Conservation (phyloP, 2,888 invertebrate genomes). For the Ophion obscuratus region DNA sequence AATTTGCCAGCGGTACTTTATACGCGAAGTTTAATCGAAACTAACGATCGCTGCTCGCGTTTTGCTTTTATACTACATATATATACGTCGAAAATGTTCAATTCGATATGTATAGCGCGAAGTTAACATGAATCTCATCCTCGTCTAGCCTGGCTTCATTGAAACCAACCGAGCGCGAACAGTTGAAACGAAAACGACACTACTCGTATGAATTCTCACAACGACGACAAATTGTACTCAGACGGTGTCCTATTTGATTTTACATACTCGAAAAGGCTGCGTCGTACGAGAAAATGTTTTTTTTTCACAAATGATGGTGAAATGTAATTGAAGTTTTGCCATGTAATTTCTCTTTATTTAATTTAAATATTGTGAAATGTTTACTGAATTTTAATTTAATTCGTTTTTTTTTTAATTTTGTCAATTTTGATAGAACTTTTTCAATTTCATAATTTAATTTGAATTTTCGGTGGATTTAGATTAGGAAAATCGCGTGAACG, state of each 20-base stretch:
- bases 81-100: not conserved
- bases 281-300: too few species aligned
- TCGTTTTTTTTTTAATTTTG: too few species aligned
- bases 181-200: slow-evolving; percentile 15
- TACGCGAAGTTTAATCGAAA: slow-evolving; percentile 20
- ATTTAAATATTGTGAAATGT: too few species aligned
- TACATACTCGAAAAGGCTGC: not conserved
- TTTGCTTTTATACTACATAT: not conserved
- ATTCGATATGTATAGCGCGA: not conserved
- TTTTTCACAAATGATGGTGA: too few species aligned
- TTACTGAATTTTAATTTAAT: too few species aligned
- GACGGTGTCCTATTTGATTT: not conserved
- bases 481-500: too few species aligned
- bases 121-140: slow-evolving; percentile 16
- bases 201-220: not conserved
- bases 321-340: too few species aligned
- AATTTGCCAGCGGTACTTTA: slow-evolving; percentile 6
- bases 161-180: slow-evolving; percentile 29
- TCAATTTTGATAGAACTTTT: too few species aligned
- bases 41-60: slow-evolving; percentile 23
- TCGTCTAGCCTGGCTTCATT: slow-evolving; percentile 11
- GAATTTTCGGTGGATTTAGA: too few species aligned
- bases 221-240: not conserved
- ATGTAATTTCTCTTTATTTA: too few species aligned
- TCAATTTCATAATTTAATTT: too few species aligned